Evolutionary conservation across 2,888 invertebrate species (phyloP).

Genomic region (Strigamia crassipes): DNA sequence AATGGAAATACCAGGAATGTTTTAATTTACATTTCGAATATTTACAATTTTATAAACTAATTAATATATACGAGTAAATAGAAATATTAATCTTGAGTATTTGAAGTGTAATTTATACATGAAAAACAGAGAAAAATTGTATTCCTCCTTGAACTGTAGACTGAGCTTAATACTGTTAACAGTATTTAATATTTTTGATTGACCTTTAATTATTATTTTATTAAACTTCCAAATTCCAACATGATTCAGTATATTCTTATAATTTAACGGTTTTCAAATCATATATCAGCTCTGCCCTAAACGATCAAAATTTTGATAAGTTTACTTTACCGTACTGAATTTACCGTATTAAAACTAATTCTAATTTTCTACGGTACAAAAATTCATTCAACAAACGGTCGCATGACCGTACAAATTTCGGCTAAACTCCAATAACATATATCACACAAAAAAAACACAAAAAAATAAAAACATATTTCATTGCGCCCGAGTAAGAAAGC

Average conservation of each 20-base stretch:
- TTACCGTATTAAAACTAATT: neutral
- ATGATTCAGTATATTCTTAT: neutral
- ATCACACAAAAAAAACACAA: neutral
- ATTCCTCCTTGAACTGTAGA: neutral
- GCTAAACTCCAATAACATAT: neutral
- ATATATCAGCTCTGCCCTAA: too few species aligned
- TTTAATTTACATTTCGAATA: constrained; percentile 2
- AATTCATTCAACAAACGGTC: neutral
- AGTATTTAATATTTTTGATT: neutral
- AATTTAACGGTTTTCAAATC: too few species aligned
- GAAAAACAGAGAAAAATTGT: neutral
- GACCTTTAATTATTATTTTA: neutral
- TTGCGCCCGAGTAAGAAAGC: neutral
- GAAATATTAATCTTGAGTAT: neutral
- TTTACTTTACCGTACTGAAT: neutral
- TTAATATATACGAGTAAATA: neutral
- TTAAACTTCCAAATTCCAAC: neutral
- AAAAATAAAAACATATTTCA: neutral
- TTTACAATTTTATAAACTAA: constrained; percentile 30
- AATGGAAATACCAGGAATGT: constrained; percentile 20
- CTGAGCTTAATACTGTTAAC: neutral
- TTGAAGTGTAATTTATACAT: neutral
- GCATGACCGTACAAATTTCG: neutral
- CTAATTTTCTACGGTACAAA: neutral
- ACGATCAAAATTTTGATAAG: neutral